Conservation (phyloP, 2,113 vertebrate genomes). For the Ellobius talpinus region DNA sequence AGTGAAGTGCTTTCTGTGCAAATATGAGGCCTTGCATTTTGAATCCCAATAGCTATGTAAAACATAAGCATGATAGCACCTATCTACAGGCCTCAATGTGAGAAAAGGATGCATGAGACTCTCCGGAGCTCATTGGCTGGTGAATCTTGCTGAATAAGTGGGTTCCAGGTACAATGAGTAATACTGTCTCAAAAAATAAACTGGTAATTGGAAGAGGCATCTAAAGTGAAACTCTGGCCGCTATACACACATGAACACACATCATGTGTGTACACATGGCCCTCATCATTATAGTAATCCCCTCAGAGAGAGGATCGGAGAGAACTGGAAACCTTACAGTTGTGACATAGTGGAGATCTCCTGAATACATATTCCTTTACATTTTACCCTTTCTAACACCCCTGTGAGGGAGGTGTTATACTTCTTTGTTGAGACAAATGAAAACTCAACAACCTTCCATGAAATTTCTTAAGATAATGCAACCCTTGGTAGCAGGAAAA, state of each 20-base stretch:
- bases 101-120: fast-evolving
- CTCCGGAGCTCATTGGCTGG: not conserved
- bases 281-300: not conserved
- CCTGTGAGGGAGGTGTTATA: not conserved
- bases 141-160: not conserved
- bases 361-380: not conserved
- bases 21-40: too few relatives aligned
- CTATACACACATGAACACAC: not conserved
- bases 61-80: not conserved
- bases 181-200: not conserved
- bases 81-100: not conserved
- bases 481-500: not conserved
- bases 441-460: not conserved
- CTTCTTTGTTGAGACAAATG: not conserved
- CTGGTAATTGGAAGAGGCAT: not conserved
- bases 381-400: not conserved
- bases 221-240: not conserved
- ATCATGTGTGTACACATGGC: not conserved
- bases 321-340: not conserved
- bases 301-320: not conserved
- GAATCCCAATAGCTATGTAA: not conserved
- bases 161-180: not conserved
- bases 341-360: not conserved
- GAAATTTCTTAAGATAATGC: conserved; percentile 21
- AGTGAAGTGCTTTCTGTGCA: not conserved